Evolutionary conservation across 2,113 vertebrate species (phyloP).

Genomic region (Eulacestoma nigropectus): DNA sequence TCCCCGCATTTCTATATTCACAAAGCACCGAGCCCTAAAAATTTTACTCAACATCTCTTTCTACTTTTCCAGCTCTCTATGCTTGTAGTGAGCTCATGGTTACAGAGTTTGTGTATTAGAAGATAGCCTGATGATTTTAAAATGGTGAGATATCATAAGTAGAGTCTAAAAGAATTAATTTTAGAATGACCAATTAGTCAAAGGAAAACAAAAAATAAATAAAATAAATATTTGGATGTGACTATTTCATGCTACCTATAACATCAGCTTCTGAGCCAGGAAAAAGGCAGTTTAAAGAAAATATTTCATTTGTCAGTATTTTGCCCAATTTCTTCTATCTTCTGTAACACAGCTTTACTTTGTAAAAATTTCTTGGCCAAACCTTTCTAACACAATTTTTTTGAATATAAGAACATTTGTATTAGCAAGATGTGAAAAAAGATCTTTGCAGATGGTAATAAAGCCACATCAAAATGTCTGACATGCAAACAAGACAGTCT

Average conservation of each 20-base stretch:
- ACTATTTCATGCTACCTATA: not conserved
- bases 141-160: not conserved
- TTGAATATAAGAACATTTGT: not conserved
- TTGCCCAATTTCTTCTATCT: not conserved
- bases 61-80: not conserved
- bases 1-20: not conserved
- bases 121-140: not conserved
- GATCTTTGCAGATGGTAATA: not conserved
- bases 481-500: not conserved
- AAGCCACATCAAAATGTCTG: not conserved
- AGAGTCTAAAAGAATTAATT: not conserved
- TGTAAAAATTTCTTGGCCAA: not conserved
- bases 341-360: not conserved
- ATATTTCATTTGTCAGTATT: not conserved
- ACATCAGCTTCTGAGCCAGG: not conserved
- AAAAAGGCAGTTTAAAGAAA: not conserved
- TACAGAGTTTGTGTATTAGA: not conserved
- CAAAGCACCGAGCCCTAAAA: not conserved
- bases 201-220: not conserved
- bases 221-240: not conserved
- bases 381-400: not conserved
- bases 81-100: not conserved
- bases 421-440: not conserved
- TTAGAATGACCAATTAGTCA: not conserved
- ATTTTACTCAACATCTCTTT: not conserved